Evolutionary conservation across 2,113 vertebrate genomes (phyloP), one percentile per base, ranked within the genome.

Genomic region (Dipodomys spectabilis): DNA sequence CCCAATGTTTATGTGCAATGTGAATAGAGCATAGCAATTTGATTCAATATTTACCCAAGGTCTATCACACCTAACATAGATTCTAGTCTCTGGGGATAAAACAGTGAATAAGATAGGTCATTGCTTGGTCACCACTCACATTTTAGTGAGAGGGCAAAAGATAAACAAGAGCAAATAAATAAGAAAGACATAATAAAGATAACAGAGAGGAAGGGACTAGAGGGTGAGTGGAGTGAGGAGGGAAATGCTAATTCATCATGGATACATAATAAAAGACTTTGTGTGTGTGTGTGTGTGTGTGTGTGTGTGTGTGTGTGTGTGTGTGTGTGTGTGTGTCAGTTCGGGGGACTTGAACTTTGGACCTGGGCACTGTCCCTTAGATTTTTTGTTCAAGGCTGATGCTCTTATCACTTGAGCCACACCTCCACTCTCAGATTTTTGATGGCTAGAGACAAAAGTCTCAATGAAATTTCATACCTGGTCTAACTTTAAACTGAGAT

Each of bases 141-240:
- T 78, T 86, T 80, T 87, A 71, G 25, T 92, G 53, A 32, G 71
- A 79, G 27, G 13, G 18, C 10, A 68, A 82, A 71, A 68, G n/a
- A 86, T 86, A 92, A 89, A 62, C 19, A 67, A 68, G 13, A 45
- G 35, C 19, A 39, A 88, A 74, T 82, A 64, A 94, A 79, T 71
- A 65, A 27, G 5, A 68, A 73, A 74, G 10, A 49, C 65, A 11
- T 27, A 60, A 91, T 44, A 27, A 73, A 74, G 10, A 49, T 69
- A 11, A 22, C 49, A 91, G 53, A 27, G n/a, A 68, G 15, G 60
- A 62, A 82, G 16, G 25, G 19, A 69, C 53, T 0, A 90, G 35
- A 90, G 35, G 90, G 79, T 65, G 27, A 30, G 20, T 45, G 25
- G 19, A 35, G 18, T 73, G 6, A 9, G 68, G 75, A 60, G 25